Percentiles rank a stretch among this genome's conserved stretches.
Evolutionary conservation across 2,113 vertebrate species (phyloP).

Genomic region (Podocnemis expansa): DNA sequence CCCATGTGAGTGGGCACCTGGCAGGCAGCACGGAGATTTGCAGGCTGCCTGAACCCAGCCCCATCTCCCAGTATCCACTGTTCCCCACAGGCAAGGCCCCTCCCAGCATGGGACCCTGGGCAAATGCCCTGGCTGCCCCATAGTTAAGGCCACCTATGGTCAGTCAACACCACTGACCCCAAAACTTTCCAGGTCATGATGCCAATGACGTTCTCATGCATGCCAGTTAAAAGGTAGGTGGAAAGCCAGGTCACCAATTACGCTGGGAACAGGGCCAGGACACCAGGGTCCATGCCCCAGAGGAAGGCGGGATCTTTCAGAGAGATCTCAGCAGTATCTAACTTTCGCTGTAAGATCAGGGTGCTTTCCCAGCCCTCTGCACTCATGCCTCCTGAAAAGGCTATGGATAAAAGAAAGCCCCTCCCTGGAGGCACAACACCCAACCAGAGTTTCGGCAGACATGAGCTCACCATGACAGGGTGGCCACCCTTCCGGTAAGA

Average conservation of each 20-base stretch:
- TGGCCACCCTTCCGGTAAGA: background rate
- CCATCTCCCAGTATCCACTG: too few relatives aligned
- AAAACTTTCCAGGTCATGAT: background rate
- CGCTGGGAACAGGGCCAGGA: background rate
- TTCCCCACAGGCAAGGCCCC: too few relatives aligned
- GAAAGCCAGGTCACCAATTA: background rate
- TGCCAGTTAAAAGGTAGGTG: background rate
- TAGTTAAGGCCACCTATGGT: too few relatives aligned
- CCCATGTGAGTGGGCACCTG: too few relatives aligned
- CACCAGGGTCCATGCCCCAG: background rate
- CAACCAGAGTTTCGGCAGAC: background rate
- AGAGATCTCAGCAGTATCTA: background rate
- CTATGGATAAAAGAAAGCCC: background rate
- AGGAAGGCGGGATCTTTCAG: background rate
- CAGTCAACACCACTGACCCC: background rate
- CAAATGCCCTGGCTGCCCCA: too few relatives aligned
- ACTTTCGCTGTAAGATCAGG: background rate
- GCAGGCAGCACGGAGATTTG: too few relatives aligned
- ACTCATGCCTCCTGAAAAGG: background rate
- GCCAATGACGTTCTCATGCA: background rate
- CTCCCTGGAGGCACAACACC: background rate
- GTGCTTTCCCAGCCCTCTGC: background rate
- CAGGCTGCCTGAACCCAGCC: too few relatives aligned
- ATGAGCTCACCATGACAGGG: background rate
- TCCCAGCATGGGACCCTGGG: too few relatives aligned